phyloP scores from a whole-genome alignment of 2,888 invertebrate genomes.

The Rhimphoctona megacephalus region DNA sequence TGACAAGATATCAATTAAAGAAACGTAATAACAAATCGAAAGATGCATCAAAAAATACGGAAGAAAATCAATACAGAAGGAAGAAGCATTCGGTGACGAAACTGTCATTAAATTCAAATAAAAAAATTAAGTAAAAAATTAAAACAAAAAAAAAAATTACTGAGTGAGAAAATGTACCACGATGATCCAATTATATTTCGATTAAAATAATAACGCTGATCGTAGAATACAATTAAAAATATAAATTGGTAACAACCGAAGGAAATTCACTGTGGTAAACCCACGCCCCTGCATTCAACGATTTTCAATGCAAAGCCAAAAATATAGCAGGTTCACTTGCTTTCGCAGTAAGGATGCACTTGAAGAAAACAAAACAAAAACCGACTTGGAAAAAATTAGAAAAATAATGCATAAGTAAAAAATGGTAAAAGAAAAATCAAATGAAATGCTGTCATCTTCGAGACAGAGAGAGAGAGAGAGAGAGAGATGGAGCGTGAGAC shows the following conservation, averaged over 20 bases:
- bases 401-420: background rate
- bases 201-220: background rate
- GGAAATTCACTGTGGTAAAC: background rate
- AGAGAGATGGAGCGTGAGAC: background rate
- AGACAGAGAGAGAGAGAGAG: constrained; percentile 5
- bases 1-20: background rate
- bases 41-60: background rate
- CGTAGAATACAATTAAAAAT: background rate
- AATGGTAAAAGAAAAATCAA: background rate
- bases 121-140: background rate
- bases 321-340: background rate
- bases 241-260: background rate
- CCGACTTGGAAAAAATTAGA: background rate
- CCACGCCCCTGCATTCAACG: background rate
- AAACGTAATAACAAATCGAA: background rate
- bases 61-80: background rate
- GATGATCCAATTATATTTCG: background rate
- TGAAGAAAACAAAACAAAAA: background rate
- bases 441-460: background rate
- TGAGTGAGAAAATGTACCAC: background rate
- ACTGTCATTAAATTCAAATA: background rate
- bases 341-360: background rate
- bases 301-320: background rate
- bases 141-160: background rate
- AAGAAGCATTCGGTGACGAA: background rate